Percentiles rank a stretch among this genome's conserved stretches.
Evolutionary conservation across 2,888 invertebrate genomes (phyloP).

Genomic region (Hypsopygia costalis): DNA sequence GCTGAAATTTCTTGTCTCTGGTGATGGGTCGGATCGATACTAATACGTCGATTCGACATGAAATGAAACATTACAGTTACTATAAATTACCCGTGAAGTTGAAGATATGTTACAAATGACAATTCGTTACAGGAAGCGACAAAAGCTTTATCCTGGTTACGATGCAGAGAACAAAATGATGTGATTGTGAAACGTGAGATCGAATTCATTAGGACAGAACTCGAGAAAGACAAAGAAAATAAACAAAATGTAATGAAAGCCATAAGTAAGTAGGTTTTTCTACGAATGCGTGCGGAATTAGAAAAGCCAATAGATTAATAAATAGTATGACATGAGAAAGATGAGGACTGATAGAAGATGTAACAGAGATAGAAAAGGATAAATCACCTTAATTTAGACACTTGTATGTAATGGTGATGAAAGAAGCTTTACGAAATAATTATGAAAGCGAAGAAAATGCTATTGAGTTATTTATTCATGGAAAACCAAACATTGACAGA

Average conservation of each 20-base stretch:
- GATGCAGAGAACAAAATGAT: slow-evolving; percentile 49
- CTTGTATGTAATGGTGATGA: not conserved
- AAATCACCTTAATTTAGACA: not conserved
- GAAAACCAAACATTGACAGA: too few relatives aligned
- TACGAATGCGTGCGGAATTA: not conserved
- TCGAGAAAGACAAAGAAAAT: slow-evolving; percentile 48
- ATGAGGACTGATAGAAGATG: too few relatives aligned
- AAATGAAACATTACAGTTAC: too few relatives aligned
- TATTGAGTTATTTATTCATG: too few relatives aligned
- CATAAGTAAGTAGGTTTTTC: slow-evolving; percentile 42
- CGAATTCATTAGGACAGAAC: slow-evolving; percentile 46
- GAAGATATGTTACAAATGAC: not conserved
- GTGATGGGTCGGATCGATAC: too few relatives aligned
- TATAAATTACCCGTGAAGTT: not conserved
- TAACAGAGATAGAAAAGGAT: not conserved
- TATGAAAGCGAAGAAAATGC: too few relatives aligned
- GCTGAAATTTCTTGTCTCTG: too few relatives aligned
- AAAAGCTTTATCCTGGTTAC: slow-evolving; percentile 57
- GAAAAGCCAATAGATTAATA: too few relatives aligned
- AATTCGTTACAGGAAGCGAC: slow-evolving; percentile 45
- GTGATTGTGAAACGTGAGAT: slow-evolving; percentile 40
- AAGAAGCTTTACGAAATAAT: not conserved
- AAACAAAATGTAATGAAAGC: slow-evolving; percentile 52
- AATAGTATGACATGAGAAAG: too few relatives aligned
- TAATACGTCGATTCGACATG: too few relatives aligned